Evolutionary conservation across 2,113 vertebrate species (phyloP).

Genomic region (Lipophrys pholis): DNA sequence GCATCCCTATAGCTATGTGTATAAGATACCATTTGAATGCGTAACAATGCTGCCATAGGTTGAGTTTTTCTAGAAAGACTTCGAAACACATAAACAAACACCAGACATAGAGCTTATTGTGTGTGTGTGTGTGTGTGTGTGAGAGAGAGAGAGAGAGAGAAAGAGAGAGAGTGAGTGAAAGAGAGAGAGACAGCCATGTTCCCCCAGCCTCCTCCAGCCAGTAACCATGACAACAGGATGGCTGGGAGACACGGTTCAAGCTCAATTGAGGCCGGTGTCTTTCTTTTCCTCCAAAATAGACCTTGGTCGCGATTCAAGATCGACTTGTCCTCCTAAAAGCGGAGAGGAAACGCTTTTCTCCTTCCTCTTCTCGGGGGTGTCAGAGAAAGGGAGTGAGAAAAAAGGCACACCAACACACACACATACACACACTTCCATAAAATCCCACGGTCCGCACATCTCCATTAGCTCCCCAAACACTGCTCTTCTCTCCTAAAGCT

Average conservation of each 20-base stretch:
- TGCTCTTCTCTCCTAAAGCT: slow-evolving; percentile 4
- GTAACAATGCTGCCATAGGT: not conserved
- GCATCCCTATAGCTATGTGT: not conserved
- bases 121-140: slow-evolving; percentile 15
- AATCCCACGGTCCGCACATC: slow-evolving; percentile 62
- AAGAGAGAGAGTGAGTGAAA: no score
- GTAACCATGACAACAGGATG: slow-evolving; percentile 99
- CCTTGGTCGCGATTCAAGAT: slow-evolving; percentile 78
- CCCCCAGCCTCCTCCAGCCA: slow-evolving; percentile 89
- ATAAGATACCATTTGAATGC: not conserved
- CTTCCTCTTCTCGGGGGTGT: slow-evolving; percentile 26
- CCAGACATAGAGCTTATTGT: slow-evolving; percentile 41
- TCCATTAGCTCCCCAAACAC: slow-evolving; percentile 52
- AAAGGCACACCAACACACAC: not conserved
- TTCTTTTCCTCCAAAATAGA: slow-evolving; percentile 80
- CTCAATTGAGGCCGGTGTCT: slow-evolving; percentile 86
- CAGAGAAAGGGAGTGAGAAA: not conserved
- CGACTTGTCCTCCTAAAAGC: slow-evolving; percentile 70
- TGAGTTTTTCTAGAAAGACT: not conserved
- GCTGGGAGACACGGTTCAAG: slow-evolving; percentile 91
- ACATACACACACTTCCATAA: slow-evolving; percentile 25
- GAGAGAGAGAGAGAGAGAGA: slow-evolving; percentile 30
- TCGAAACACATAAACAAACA: slow-evolving; percentile 61
- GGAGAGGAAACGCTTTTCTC: slow-evolving; percentile 68
- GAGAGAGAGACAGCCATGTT: slow-evolving; percentile 77